Percentiles rank a stretch among this genome's conserved stretches.
These are phyloP conservation scores for Drosophila nigromelanica DNA, from an alignment of 1,140 invertebrate genomes.

Conservation along the genomic window DNA sequence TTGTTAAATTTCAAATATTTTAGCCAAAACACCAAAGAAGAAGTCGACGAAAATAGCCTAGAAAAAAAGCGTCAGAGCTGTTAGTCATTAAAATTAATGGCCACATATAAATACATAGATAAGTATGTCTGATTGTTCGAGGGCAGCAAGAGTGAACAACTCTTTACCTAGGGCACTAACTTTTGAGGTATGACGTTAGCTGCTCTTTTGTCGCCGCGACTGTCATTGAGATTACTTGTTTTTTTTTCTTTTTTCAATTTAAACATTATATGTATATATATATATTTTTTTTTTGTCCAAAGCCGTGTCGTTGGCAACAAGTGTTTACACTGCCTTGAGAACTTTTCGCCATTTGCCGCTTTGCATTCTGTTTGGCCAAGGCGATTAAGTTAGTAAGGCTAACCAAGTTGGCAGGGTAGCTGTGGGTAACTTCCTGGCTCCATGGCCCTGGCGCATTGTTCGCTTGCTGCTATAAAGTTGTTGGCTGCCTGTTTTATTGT, in stretches of 20 bases:
- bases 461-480: neutral
- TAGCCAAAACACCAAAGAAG: conserved; percentile 9
- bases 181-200: conserved; percentile 44
- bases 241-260: conserved; percentile 50
- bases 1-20: conserved; percentile 13
- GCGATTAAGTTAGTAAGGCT: conserved; percentile 17
- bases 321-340: conserved; percentile 52
- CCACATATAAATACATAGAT: conserved; percentile 11
- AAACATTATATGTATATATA: neutral
- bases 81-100: conserved; percentile 68
- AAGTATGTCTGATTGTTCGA: neutral
- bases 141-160: neutral
- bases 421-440: conserved; percentile 48
- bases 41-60: neutral
- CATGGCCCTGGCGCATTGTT: conserved; percentile 18
- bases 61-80: conserved; percentile 22
- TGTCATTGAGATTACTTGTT: too few species aligned
- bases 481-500: conserved; percentile 4
- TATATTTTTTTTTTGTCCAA: conserved; percentile 28
- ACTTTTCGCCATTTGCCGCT: conserved; percentile 24
- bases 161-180: neutral
- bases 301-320: conserved; percentile 48
- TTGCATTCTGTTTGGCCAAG: conserved; percentile 29
- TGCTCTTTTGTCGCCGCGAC: neutral
- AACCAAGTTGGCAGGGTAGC: conserved; percentile 18